A percentile compares a stretch with the other conserved stretches of the same genome.
Conservation (phyloP, 2,113 vertebrate genomes). For the Amphiprion ocellaris region DNA sequence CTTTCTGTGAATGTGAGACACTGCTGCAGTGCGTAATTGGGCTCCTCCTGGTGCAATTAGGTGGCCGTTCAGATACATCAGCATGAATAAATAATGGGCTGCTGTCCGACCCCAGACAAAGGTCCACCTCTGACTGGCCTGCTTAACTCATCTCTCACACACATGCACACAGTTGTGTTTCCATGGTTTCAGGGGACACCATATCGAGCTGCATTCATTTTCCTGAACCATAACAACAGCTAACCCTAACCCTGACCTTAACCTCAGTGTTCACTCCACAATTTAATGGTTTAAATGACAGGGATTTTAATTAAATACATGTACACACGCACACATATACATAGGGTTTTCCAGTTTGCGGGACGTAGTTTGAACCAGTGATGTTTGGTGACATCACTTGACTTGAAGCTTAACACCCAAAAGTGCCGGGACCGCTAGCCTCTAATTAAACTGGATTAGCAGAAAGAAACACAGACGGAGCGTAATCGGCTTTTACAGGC, state of each 20-base stretch:
- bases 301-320: not conserved
- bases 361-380: not conserved
- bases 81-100: conserved; percentile 74
- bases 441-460: conserved; percentile 67
- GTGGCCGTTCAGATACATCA: conserved; percentile 49
- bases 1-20: conserved; percentile 61
- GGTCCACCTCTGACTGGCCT: conserved; percentile 66
- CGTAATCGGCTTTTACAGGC: conserved; percentile 60
- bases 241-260: conserved; percentile 5
- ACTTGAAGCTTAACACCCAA: conserved; percentile 41
- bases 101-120: conserved; percentile 61
- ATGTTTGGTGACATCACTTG: conserved; percentile 23
- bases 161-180: conserved; percentile 4
- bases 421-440: conserved; percentile 42
- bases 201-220: not conserved
- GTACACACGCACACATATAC: not conserved
- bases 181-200: not conserved
- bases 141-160: conserved; percentile 23
- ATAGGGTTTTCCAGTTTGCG: not conserved
- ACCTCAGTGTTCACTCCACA: not conserved
- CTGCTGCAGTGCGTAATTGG: conserved; percentile 44
- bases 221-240: no score
- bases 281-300: not conserved
- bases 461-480: conserved; percentile 38
- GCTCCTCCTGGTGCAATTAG: conserved; percentile 74